phyloP scores from a whole-genome alignment of 1,140 invertebrate species.

The Aplysia californica region DNA sequence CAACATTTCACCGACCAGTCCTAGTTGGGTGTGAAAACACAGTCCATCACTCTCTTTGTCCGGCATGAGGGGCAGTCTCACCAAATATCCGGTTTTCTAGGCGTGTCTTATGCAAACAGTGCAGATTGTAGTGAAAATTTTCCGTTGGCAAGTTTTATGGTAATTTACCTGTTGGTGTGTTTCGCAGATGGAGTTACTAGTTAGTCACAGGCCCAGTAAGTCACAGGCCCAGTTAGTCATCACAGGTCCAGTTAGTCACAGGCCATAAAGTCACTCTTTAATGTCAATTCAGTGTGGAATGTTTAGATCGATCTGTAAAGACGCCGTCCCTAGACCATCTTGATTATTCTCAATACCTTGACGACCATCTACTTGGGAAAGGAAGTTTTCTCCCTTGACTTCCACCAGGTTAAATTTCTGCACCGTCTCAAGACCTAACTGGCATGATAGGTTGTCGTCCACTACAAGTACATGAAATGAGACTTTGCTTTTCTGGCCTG shows the following conservation, averaged over 20 bases:
- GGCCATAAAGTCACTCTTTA: slow-evolving; percentile 28
- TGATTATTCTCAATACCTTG: not conserved
- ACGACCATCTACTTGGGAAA: not conserved
- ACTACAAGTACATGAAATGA: not conserved
- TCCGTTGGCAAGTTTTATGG: slow-evolving; percentile 41
- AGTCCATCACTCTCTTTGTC: too few relatives aligned
- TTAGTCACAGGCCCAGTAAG: too few relatives aligned
- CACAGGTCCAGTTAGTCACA: too few relatives aligned
- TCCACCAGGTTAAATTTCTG: not conserved
- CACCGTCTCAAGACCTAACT: not conserved
- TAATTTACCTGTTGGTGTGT: slow-evolving; percentile 50
- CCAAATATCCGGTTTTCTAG: too few relatives aligned
- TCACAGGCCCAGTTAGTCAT: too few relatives aligned
- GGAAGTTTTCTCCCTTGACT: not conserved
- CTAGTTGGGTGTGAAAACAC: too few relatives aligned
- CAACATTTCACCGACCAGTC: too few relatives aligned
- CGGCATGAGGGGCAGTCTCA: too few relatives aligned
- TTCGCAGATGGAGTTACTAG: too few relatives aligned
- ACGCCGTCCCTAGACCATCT: not conserved
- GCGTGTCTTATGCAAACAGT: too few relatives aligned
- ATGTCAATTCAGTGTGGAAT: not conserved
- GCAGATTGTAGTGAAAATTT: too few relatives aligned
- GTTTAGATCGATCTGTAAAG: not conserved
- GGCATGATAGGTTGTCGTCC: not conserved
- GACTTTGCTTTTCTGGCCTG: not conserved